Evolutionary conservation across 2,113 vertebrate genomes (phyloP).

Genomic region (Carettochelys insculpta): DNA sequence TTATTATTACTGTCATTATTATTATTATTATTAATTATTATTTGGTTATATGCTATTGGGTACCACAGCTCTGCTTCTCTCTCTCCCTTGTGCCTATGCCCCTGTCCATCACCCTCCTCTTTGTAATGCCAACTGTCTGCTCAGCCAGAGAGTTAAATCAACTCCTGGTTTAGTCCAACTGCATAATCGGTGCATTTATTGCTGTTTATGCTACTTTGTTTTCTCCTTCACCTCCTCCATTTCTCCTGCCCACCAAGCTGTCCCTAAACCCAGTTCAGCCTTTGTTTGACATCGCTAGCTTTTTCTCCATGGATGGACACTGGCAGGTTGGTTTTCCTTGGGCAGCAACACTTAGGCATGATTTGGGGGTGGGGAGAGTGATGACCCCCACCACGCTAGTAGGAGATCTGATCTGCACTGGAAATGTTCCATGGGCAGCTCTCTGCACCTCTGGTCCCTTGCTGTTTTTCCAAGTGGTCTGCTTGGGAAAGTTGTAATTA

Average conservation of each 20-base stretch:
- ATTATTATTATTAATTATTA: too few relatives aligned
- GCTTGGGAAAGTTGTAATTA: neutral
- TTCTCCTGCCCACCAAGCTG: neutral
- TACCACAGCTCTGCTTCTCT: neutral
- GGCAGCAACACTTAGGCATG: neutral
- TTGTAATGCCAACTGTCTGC: conserved; percentile 1
- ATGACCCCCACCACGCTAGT: neutral
- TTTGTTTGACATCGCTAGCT: neutral
- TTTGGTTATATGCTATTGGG: neutral
- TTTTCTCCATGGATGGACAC: neutral
- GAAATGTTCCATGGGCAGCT: neutral
- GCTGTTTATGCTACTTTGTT: conserved; percentile 35
- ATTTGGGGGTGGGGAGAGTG: neutral
- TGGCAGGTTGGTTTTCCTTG: conserved; percentile 19
- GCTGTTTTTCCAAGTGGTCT: neutral
- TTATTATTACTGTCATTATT: conserved; percentile 18
- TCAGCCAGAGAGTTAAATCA: conserved; percentile 59
- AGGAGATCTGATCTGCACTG: neutral
- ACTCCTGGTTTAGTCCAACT: conserved; percentile 48
- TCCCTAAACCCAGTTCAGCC: neutral
- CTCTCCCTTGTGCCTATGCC: neutral
- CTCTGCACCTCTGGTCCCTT: neutral
- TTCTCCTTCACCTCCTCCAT: neutral
- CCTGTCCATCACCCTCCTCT: neutral
- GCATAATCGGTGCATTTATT: conserved; percentile 63